These are phyloP conservation scores for Halichoerus grypus DNA, from an alignment of 2,113 vertebrate genomes.

Conservation along the genomic window DNA sequence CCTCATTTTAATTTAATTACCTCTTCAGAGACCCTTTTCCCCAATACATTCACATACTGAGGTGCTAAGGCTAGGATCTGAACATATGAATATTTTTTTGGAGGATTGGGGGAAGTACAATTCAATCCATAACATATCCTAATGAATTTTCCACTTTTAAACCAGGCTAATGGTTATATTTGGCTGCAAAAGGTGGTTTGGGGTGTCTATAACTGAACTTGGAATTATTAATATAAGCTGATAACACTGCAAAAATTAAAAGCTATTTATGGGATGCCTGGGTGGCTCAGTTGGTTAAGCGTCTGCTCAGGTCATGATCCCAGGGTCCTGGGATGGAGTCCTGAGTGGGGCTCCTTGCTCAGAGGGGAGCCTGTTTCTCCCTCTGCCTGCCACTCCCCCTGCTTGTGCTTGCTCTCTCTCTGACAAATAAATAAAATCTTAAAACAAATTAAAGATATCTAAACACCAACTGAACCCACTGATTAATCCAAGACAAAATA, in stretches of 20 bases:
- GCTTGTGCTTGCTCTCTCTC: not conserved
- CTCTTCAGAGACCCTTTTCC: not conserved
- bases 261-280: not conserved
- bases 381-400: not conserved
- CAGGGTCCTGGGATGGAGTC: no score
- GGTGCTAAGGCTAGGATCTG: not conserved
- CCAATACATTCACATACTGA: not conserved
- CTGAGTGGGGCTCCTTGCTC: no score
- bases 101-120: fast-evolving
- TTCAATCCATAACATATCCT: not conserved
- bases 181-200: not conserved
- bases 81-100: not conserved
- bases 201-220: not conserved
- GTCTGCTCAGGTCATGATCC: no score
- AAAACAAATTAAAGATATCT: not conserved
- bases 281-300: no score
- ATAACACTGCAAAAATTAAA: not conserved
- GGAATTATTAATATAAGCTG: not conserved
- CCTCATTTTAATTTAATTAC: not conserved
- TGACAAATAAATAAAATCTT: not conserved
- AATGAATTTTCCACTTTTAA: not conserved
- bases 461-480: not conserved
- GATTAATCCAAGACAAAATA: not conserved
- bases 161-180: not conserved
- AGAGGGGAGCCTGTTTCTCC: not conserved